Evolutionary conservation across 2,113 vertebrate genomes (phyloP).

Genomic region (Hucho hucho): DNA sequence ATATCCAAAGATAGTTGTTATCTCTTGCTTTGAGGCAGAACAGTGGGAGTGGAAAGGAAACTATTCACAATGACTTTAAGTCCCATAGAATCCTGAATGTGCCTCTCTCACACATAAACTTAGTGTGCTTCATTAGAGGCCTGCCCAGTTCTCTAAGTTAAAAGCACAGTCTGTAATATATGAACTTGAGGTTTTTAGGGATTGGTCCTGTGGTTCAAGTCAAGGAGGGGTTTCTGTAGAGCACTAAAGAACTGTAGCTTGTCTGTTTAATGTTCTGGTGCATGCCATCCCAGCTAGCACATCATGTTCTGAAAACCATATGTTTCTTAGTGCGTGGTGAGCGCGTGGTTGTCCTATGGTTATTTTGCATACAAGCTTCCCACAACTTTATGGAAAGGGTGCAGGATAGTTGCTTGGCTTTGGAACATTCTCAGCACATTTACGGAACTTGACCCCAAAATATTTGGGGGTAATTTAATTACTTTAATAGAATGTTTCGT

Average conservation of each 20-base stretch:
- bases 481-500: too few relatives aligned
- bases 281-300: not conserved
- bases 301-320: too few relatives aligned
- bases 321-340: too few relatives aligned
- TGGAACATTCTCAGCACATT: too few relatives aligned
- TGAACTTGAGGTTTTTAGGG: not conserved
- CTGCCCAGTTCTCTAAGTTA: not conserved
- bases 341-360: too few relatives aligned
- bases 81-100: not conserved
- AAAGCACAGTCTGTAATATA: conserved; percentile 12
- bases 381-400: too few relatives aligned
- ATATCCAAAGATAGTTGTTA: not conserved
- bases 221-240: not conserved
- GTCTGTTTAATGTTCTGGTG: not conserved
- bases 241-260: not conserved
- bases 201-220: conserved; percentile 22
- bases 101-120: not conserved
- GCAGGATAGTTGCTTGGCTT: too few relatives aligned
- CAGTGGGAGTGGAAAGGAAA: too few relatives aligned
- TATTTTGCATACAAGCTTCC: too few relatives aligned
- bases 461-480: too few relatives aligned
- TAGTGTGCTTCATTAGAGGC: not conserved
- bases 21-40: not conserved
- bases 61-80: not conserved
- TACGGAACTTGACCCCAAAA: too few relatives aligned